phyloP scores from a whole-genome alignment of 2,113 vertebrate genomes.

The Ovis canadensis region DNA sequence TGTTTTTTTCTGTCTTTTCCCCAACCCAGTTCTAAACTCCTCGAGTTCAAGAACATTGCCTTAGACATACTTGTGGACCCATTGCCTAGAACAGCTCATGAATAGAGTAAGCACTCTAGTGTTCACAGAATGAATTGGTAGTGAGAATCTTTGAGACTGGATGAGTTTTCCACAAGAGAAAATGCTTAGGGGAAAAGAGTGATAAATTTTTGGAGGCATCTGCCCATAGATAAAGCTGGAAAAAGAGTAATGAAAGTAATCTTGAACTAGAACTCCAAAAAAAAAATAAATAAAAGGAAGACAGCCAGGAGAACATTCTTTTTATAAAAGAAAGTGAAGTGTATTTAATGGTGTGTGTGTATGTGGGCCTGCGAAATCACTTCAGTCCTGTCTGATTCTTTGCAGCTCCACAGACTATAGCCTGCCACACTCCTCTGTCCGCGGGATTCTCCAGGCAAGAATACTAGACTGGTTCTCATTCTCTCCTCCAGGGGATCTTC shows the following conservation, averaged over 20 bases:
- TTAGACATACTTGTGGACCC: neutral
- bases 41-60: neutral
- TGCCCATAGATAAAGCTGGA: neutral
- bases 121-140: neutral
- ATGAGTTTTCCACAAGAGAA: neutral
- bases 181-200: neutral
- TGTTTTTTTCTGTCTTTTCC: neutral
- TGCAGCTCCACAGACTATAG: neutral
- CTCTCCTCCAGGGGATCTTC: neutral
- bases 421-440: neutral
- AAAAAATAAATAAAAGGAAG: neutral
- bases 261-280: neutral
- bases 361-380: neutral
- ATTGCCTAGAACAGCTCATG: neutral
- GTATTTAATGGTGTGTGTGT: neutral
- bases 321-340: neutral
- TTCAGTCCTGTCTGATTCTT: neutral
- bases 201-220: neutral
- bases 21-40: neutral
- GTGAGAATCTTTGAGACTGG: neutral
- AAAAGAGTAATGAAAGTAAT: neutral
- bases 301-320: neutral
- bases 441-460: neutral
- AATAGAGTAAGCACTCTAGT: neutral
- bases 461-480: neutral